A percentile compares a stretch with the other conserved stretches of the same genome.
Evolutionary conservation across 2,113 vertebrate species (phyloP).

Genomic region (Tursiops truncatus): DNA sequence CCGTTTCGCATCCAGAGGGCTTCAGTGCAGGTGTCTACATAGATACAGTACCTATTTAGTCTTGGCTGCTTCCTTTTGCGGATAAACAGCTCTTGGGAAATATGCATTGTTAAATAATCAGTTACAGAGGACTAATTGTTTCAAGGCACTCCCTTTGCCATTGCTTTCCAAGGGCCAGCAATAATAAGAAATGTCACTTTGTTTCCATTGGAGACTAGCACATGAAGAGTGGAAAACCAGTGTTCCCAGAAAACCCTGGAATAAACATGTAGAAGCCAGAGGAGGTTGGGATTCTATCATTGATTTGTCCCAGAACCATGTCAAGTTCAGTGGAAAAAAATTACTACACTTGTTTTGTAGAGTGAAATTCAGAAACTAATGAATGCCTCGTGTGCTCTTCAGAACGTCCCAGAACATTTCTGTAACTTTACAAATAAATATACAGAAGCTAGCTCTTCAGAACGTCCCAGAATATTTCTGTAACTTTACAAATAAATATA

Average conservation of each 20-base stretch:
- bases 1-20: neutral
- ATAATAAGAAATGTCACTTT: constrained; percentile 71
- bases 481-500: constrained; percentile 41
- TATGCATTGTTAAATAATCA: constrained; percentile 72
- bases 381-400: constrained; percentile 28
- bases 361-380: constrained; percentile 2
- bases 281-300: neutral
- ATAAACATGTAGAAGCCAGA: constrained; percentile 46
- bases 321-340: constrained; percentile 9
- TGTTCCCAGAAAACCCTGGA: constrained; percentile 63
- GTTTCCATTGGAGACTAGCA: constrained; percentile 70
- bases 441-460: neutral
- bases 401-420: neutral
- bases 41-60: constrained; percentile 30
- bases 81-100: constrained; percentile 76
- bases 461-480: neutral
- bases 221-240: constrained; percentile 12
- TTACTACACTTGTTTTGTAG: constrained; percentile 8
- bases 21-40: constrained; percentile 28
- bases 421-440: constrained; percentile 42
- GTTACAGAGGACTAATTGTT: constrained; percentile 78
- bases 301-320: constrained; percentile 48
- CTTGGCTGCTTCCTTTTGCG: constrained; percentile 53
- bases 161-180: constrained; percentile 66
- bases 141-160: constrained; percentile 73